phyloP scores from a whole-genome alignment of 2,797 vertebrate species.

The Darevskia mixta region DNA sequence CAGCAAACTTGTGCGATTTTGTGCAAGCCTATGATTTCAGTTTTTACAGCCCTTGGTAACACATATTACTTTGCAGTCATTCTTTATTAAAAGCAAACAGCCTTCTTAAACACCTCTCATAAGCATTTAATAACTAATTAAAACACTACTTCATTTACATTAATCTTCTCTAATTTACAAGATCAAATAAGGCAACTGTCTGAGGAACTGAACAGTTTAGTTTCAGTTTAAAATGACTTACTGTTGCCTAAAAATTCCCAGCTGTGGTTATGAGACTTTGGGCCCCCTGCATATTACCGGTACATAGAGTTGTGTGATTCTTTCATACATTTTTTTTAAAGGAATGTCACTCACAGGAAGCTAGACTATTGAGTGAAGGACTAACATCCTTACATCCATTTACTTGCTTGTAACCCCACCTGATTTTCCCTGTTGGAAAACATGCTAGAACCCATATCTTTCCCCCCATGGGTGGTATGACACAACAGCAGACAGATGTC shows the following conservation, averaged over 20 bases:
- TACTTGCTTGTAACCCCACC: neutral
- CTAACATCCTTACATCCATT: too few relatives aligned
- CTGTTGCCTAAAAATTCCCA: neutral
- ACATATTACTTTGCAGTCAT: neutral
- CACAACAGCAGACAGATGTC: neutral
- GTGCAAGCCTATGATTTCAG: neutral
- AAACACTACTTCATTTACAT: neutral
- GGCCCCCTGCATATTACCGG: neutral
- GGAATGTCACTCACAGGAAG: neutral
- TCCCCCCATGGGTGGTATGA: neutral
- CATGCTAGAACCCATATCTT: neutral
- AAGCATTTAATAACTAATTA: conserved; percentile 5
- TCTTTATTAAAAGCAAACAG: conserved; percentile 13
- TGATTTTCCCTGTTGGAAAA: neutral
- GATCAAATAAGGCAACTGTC: conserved; percentile 12
- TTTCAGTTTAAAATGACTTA: neutral
- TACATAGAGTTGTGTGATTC: neutral
- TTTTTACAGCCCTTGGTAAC: neutral
- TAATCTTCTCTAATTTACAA: neutral
- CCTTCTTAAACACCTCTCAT: neutral
- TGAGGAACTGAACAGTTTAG: neutral
- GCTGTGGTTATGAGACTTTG: neutral
- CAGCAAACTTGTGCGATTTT: neutral
- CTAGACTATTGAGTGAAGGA: neutral
- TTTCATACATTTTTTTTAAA: neutral